Evolutionary conservation across 2,113 vertebrate genomes (phyloP).

Genomic region (Lepus europaeus): DNA sequence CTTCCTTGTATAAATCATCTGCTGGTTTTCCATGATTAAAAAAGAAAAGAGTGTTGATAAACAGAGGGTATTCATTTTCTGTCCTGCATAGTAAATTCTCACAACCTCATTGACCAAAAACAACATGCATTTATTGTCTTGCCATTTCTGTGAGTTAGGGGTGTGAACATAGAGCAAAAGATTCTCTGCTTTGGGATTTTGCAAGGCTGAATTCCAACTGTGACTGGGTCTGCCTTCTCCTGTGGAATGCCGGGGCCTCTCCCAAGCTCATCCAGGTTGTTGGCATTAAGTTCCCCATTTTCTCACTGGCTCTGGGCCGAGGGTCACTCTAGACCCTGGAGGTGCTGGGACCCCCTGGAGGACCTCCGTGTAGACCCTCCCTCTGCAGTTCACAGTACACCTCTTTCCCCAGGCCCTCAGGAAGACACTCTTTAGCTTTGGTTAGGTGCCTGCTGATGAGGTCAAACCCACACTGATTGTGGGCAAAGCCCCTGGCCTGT

Average conservation of each 20-base stretch:
- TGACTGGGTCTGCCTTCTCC: not conserved
- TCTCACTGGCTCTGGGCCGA: not conserved
- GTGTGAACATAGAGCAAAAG: not conserved
- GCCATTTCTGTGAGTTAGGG: not conserved
- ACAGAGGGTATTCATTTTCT: not conserved
- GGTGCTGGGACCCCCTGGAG: not conserved
- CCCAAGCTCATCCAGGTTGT: not conserved
- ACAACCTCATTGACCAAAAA: not conserved
- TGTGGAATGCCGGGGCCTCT: not conserved
- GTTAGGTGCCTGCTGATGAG: not conserved
- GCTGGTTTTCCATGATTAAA: not conserved
- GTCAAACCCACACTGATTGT: not conserved
- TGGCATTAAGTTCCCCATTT: not conserved
- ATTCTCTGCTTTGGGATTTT: not conserved
- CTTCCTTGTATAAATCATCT: not conserved
- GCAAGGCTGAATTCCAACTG: not conserved
- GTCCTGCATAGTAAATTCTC: not conserved
- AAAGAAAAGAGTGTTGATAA: not conserved
- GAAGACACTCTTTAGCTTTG: not conserved
- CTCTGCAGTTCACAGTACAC: not conserved
- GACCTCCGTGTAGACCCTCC: not conserved
- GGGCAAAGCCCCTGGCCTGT: not conserved
- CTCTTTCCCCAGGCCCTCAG: not conserved
- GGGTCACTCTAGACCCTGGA: not conserved
- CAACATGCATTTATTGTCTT: not conserved